Evolutionary conservation across 2,113 vertebrate species (phyloP).

Genomic region (Galbula dea): DNA sequence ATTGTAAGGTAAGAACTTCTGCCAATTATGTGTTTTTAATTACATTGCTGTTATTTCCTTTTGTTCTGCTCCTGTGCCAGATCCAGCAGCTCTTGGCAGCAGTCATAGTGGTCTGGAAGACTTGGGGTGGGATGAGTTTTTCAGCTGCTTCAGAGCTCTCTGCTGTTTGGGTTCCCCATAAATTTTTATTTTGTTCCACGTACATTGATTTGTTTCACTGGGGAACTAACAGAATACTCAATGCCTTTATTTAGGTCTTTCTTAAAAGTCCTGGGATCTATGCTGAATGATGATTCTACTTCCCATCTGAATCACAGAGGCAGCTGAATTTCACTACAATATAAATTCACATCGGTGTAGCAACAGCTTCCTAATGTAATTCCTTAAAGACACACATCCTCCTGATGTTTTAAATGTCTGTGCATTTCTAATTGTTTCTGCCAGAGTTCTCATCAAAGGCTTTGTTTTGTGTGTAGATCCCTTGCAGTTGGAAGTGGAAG

Average conservation of each 20-base stretch:
- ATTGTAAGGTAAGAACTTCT: constrained; percentile 79
- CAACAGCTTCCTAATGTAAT: not conserved
- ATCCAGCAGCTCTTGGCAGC: not conserved
- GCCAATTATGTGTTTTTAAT: not conserved
- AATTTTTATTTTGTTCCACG: not conserved
- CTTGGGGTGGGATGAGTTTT: not conserved
- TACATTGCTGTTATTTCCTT: not conserved
- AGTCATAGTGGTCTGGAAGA: not conserved
- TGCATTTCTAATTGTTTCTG: not conserved
- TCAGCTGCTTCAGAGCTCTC: not conserved
- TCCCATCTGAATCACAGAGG: not conserved
- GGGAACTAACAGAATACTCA: not conserved
- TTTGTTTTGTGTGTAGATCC: constrained; percentile 71
- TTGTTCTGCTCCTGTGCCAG: not conserved
- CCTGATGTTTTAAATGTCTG: not conserved
- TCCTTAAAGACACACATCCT: not conserved
- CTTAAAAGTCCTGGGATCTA: not conserved
- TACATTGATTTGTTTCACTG: not conserved
- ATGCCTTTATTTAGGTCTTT: not conserved
- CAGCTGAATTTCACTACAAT: not conserved
- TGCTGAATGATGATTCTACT: not conserved
- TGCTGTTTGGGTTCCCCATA: not conserved
- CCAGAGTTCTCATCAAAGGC: not conserved
- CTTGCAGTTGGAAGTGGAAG: constrained; percentile 90
- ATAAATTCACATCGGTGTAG: not conserved